Conservation (phyloP, 2,888 invertebrate genomes). For the Mechanitis messenoides region DNA sequence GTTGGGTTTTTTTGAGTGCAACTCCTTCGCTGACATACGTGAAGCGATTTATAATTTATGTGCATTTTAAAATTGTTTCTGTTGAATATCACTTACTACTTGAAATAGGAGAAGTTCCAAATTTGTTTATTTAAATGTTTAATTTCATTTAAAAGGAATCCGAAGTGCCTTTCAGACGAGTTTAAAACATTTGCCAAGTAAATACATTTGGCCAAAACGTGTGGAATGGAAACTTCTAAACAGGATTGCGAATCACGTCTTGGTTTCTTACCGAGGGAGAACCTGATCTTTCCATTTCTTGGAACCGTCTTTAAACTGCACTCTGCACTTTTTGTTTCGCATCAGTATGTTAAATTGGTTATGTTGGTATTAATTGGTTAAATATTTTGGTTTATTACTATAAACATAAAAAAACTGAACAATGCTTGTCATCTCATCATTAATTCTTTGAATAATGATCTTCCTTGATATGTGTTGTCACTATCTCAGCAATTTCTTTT, state of each 20-base stretch:
- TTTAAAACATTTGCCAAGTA: slow-evolving; percentile 16
- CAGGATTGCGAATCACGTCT: slow-evolving; percentile 40
- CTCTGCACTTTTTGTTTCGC: slow-evolving; percentile 32
- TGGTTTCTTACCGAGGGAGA: slow-evolving; percentile 45
- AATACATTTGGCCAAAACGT: slow-evolving; percentile 13
- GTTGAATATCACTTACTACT: neutral
- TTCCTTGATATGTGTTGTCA: no score
- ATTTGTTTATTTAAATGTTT: neutral
- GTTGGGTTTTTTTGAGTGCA: neutral
- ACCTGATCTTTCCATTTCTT: slow-evolving; percentile 42
- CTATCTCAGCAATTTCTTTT: no score
- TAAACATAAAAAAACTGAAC: no score
- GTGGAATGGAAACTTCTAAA: slow-evolving; percentile 25
- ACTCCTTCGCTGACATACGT: neutral
- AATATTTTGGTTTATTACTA: no score
- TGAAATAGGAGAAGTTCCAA: neutral
- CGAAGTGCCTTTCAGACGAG: slow-evolving; percentile 5
- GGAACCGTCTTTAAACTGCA: slow-evolving; percentile 39
- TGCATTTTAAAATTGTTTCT: neutral
- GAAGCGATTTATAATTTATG: neutral
- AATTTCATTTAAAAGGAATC: slow-evolving; percentile 5
- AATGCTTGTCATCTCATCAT: no score
- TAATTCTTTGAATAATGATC: no score
- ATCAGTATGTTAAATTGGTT: slow-evolving; percentile 12
- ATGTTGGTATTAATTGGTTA: no score